These are phyloP conservation scores for Eristalis pertinax DNA, from an alignment of 2,888 invertebrate genomes.

Conservation along the genomic window DNA sequence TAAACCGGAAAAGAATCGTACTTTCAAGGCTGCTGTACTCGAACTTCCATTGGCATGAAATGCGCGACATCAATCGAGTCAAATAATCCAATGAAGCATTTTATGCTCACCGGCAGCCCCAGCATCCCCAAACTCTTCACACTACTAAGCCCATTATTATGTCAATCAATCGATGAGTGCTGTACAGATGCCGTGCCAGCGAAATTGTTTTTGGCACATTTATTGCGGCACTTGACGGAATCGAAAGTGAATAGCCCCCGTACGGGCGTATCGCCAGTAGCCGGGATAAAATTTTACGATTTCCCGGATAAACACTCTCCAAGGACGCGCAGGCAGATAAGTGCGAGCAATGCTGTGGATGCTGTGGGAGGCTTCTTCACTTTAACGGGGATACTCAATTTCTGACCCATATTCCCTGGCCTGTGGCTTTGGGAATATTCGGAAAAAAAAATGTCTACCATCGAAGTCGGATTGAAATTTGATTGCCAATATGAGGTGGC, in stretches of 20 bases:
- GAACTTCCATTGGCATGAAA: constrained; percentile 42
- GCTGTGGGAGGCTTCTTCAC: constrained; percentile 10
- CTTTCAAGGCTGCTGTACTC: background rate
- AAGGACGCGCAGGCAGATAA: background rate
- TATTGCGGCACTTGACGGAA: constrained; percentile 60
- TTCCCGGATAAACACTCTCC: constrained; percentile 48
- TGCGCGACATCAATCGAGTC: constrained; percentile 56
- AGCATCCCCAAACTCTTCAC: background rate
- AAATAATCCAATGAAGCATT: constrained; percentile 57
- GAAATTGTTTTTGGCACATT: constrained; percentile 61
- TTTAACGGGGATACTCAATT: constrained; percentile 33
- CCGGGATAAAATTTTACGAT: constrained; percentile 56
- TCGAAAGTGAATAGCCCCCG: constrained; percentile 43
- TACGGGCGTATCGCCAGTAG: constrained; percentile 1
- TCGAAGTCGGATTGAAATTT: constrained; percentile 41
- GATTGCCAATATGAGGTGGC: constrained; percentile 25
- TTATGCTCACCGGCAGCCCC: constrained; percentile 1
- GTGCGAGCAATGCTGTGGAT: background rate
- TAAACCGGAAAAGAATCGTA: constrained; percentile 16
- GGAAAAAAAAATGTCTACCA: constrained; percentile 16
- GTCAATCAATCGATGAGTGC: constrained; percentile 56
- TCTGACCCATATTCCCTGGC: constrained; percentile 18
- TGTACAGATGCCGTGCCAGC: constrained; percentile 20
- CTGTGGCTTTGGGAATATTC: constrained; percentile 22
- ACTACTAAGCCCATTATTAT: constrained; percentile 49